These are phyloP conservation scores for Eurois occulta DNA, from an alignment of 2,888 invertebrate species.

Conservation along the genomic window DNA sequence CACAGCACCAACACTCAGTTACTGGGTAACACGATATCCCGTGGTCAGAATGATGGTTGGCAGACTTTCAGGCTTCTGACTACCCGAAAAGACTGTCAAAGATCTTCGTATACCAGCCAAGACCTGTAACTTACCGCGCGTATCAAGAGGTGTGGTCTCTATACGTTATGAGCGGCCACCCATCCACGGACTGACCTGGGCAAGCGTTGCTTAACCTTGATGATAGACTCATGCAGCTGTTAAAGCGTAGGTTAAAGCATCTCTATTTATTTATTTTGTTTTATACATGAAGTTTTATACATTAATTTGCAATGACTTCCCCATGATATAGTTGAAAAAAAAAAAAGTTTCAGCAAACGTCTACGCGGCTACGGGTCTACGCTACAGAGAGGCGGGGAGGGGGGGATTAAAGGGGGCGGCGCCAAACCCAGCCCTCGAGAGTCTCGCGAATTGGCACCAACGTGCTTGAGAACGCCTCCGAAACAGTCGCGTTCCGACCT, in stretches of 20 bases:
- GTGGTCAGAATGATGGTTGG: background rate
- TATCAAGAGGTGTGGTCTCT: background rate
- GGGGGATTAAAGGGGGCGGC: slow-evolving; percentile 76
- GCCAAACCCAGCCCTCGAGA: slow-evolving; percentile 71
- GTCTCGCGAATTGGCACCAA: slow-evolving; percentile 76
- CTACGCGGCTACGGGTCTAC: slow-evolving; percentile 70
- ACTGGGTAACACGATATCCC: background rate
- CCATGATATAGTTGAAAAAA: background rate
- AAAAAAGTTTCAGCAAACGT: slow-evolving; percentile 48
- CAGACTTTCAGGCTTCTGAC: too few relatives aligned
- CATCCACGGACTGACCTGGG: background rate
- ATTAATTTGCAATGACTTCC: background rate
- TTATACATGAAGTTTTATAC: background rate
- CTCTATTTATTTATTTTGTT: background rate
- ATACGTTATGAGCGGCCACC: background rate
- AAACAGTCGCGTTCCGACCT: slow-evolving; percentile 79
- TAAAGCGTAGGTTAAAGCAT: background rate
- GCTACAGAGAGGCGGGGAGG: slow-evolving; percentile 70
- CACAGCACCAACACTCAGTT: background rate
- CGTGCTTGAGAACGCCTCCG: slow-evolving; percentile 71
- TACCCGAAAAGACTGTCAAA: background rate
- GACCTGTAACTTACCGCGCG: background rate
- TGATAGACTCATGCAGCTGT: background rate
- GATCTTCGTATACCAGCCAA: background rate
- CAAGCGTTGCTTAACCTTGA: background rate